Evolutionary conservation across 2,888 invertebrate genomes (phyloP).

Genomic region (Teleiodes luculella): DNA sequence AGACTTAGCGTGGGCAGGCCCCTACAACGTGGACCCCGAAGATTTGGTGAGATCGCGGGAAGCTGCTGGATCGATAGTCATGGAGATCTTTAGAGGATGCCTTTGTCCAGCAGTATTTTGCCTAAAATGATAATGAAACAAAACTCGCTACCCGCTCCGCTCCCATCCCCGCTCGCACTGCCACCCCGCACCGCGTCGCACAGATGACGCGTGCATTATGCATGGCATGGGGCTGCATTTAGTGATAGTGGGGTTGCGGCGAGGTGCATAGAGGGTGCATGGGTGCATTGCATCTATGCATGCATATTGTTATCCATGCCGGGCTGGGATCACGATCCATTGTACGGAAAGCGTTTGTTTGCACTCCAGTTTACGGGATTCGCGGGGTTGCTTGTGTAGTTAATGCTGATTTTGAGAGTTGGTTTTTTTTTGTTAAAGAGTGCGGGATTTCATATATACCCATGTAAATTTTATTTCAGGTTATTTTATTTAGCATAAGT

Average conservation of each 20-base stretch:
- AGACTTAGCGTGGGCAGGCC: no score
- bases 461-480: no score
- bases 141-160: conserved; percentile 26
- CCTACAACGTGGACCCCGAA: no score
- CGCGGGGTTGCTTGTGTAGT: no score
- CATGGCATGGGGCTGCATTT: conserved; percentile 66
- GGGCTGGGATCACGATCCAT: conserved; percentile 5
- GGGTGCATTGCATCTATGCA: conserved; percentile 13
- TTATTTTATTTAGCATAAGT: no score
- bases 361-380: background rate
- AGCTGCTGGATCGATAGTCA: background rate
- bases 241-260: conserved; percentile 45
- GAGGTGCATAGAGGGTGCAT: conserved; percentile 9
- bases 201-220: conserved; percentile 70
- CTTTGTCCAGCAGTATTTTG: background rate
- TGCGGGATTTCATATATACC: no score
- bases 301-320: conserved; percentile 25
- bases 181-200: conserved; percentile 31
- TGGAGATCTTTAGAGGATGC: background rate
- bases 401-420: no score
- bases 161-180: conserved; percentile 14
- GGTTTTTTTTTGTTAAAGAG: no score
- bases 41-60: no score
- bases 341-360: conserved; percentile 2
- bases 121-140: no score